These are phyloP conservation scores for Crenichthys baileyi DNA, from an alignment of 2,797 vertebrate genomes.

Conservation along the genomic window DNA sequence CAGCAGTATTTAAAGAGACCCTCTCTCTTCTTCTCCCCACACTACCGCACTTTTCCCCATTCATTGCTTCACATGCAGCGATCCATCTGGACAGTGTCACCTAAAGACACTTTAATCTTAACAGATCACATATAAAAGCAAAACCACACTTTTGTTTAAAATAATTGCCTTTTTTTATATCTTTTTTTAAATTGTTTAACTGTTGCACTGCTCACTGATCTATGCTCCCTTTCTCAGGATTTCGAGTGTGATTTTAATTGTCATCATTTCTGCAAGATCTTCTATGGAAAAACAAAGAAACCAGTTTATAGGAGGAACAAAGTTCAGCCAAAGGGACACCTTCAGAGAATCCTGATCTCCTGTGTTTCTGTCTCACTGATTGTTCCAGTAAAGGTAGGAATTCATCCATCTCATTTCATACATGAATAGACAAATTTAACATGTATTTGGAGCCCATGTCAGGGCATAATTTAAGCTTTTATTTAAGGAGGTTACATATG, in stretches of 20 bases:
- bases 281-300: constrained; percentile 87
- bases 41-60: constrained; percentile 16
- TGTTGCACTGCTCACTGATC: neutral
- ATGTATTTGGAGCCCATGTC: neutral
- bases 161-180: neutral
- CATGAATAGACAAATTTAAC: neutral
- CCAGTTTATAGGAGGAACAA: constrained; percentile 74
- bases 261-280: constrained; percentile 73
- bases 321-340: constrained; percentile 85
- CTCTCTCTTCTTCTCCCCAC: neutral
- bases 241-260: constrained; percentile 85
- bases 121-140: constrained; percentile 34
- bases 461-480: constrained; percentile 13
- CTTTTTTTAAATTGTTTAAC: no score
- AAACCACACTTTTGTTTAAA: neutral
- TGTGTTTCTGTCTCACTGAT: constrained; percentile 34
- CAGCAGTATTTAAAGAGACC: constrained; percentile 49
- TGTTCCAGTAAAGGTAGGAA: constrained; percentile 72
- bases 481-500: neutral
- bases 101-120: constrained; percentile 20
- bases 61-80: constrained; percentile 5
- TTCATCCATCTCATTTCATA: neutral
- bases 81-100: constrained; percentile 7
- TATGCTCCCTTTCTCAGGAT: constrained; percentile 56
- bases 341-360: constrained; percentile 89